Evolutionary conservation across 2,888 invertebrate genomes (phyloP), one percentile per base, ranked within the genome.

Genomic region (Luperina testacea): DNA sequence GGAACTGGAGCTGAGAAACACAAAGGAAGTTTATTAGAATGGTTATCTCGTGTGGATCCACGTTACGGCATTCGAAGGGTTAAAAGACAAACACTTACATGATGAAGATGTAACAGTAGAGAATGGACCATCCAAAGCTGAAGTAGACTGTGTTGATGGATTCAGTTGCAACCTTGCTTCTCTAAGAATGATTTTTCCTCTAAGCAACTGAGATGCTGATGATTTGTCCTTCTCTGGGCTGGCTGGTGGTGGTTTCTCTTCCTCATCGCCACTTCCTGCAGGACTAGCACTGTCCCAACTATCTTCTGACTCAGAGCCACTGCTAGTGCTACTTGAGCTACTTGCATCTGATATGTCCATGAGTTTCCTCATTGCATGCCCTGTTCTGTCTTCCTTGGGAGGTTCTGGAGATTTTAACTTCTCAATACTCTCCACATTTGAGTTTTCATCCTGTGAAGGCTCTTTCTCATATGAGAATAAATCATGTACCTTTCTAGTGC

Each of bases 131-230:
- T 98, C 98, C 71, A 97, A 92, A 24, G 97, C 97, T 69, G 95
- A 92, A 57, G 94, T 91, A 85, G 96, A 91, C 89, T 94, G 93
- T 87, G 94, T 89, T 17, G 95, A 94, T 74, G 96, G 94, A 90
- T 97, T 97, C 79, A 98, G 93, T 89, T 98, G 98, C 79, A 98
- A 94, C 88, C 98, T 97, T 17, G 98, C 98, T 93, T 98, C 98
- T 82, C 98, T 96, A 74, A 98, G 97, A 78, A 98, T 98, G 45
- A 98, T 97, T 93, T 98, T 98, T 20, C 98, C 97, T 89, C 97
- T 97, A 51, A 97, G 94, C 67, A 97, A 91, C 86, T 97, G 97
- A 65, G 97, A 97, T 79, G 96, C 93, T 79, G 94, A 92, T 32
- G 95, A 90, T 81, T 96, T 96, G 71, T 96, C 97, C 88, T 95